phyloP scores from a whole-genome alignment of 2,797 vertebrate genomes.

The Benthosema pterotum region DNA sequence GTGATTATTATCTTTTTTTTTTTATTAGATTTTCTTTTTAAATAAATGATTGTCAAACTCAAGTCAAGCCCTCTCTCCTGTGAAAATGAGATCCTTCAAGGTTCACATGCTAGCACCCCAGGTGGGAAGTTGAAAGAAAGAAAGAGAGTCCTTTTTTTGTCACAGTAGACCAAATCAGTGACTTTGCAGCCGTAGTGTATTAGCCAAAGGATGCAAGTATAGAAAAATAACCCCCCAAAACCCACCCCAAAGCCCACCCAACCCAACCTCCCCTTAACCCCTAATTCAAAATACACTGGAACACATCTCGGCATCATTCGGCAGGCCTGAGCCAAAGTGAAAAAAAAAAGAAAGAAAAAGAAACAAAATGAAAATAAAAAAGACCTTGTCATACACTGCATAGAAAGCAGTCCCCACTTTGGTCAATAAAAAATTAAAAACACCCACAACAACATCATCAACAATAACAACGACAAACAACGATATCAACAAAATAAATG shows the following conservation, averaged over 20 bases:
- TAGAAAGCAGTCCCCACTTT: conserved; percentile 99
- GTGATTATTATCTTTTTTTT: not conserved
- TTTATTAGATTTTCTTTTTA: conserved; percentile 20
- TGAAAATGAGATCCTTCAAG: conserved; percentile 77
- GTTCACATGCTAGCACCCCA: conserved; percentile 87
- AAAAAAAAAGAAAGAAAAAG: conserved; percentile 82
- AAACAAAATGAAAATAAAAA: conserved; percentile 73
- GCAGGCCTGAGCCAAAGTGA: conserved; percentile 74
- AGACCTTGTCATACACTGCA: conserved; percentile 98
- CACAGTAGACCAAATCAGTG: conserved; percentile 93
- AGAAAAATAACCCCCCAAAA: conserved; percentile 79
- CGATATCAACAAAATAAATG: conserved; percentile 84
- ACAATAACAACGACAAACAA: conserved; percentile 75
- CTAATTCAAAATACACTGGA: conserved; percentile 82
- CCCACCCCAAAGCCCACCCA: conserved; percentile 79
- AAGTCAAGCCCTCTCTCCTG: conserved; percentile 92
- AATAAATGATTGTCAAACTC: conserved; percentile 83
- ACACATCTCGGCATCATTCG: conserved; percentile 87
- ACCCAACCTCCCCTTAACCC: conserved; percentile 58
- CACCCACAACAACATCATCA: conserved; percentile 77
- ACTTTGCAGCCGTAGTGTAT: conserved; percentile 93
- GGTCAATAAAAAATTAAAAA: conserved; percentile 88
- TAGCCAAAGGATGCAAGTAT: conserved; percentile 85
- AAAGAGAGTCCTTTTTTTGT: conserved; percentile 80
- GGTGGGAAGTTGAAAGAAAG: conserved; percentile 84